Percentiles rank a stretch among this genome's conserved stretches.
These are phyloP conservation scores for Drosophila siamana DNA, from an alignment of 2,888 invertebrate genomes.

Conservation along the genomic window DNA sequence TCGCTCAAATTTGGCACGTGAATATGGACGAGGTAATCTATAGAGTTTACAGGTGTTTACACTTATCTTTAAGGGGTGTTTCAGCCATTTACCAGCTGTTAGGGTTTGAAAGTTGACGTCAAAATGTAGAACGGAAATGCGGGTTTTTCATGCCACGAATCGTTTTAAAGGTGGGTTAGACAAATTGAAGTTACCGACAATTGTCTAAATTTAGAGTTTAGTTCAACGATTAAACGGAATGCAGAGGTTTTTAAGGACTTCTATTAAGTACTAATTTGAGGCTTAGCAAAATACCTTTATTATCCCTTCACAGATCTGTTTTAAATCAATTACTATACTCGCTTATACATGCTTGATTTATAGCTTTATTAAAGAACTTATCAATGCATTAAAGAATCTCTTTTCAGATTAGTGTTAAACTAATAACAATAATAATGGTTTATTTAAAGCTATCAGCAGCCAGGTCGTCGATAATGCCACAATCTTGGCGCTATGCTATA, in stretches of 20 bases:
- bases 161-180: no score
- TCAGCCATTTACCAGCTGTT: background rate
- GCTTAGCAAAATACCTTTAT: no score
- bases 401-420: background rate
- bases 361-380: background rate
- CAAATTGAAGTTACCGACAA: no score
- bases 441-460: conserved; percentile 5
- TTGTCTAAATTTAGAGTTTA: no score
- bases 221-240: no score
- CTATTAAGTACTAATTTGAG: no score
- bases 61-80: background rate
- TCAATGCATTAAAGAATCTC: conserved; percentile 25
- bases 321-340: no score
- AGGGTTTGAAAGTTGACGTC: background rate
- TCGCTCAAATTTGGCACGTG: conserved; percentile 19
- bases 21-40: conserved; percentile 15
- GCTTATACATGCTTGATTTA: background rate
- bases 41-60: background rate
- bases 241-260: no score
- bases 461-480: conserved; percentile 29
- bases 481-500: conserved; percentile 31
- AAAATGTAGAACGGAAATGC: background rate
- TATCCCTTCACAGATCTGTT: no score
- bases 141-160: no score
- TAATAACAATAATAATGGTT: conserved; percentile 14